Conservation (phyloP, 2,888 invertebrate species). For the Paralinhomoeus sp. region DNA sequence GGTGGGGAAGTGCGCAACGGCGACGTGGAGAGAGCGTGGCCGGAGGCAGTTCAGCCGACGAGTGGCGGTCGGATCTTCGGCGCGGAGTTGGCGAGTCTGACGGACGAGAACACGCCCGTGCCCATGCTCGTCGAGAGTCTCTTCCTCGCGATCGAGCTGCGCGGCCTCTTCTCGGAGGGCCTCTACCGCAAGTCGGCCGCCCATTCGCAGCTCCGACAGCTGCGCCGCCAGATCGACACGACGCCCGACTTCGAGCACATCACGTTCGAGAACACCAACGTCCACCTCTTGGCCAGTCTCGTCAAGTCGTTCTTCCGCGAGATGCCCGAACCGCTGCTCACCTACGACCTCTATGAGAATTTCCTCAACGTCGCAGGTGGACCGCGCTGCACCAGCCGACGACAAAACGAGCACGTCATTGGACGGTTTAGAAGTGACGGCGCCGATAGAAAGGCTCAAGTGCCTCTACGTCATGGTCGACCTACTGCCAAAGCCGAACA, state of each 20-base stretch:
- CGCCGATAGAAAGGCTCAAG: conserved; percentile 54
- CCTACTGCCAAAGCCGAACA: conserved; percentile 65
- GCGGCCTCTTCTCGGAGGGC: conserved; percentile 72
- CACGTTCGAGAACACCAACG: conserved; percentile 48
- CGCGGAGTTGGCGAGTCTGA: conserved; percentile 48
- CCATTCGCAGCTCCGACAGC: conserved; percentile 27
- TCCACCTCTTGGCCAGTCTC: conserved; percentile 69
- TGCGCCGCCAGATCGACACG: conserved; percentile 27
- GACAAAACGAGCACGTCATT: not conserved
- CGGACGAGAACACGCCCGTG: conserved; percentile 20
- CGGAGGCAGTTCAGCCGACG: conserved; percentile 7
- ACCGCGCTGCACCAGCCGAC: not conserved
- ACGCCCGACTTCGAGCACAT: conserved; percentile 37
- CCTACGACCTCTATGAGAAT: conserved; percentile 79
- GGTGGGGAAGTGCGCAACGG: no score
- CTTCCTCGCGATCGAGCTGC: conserved; percentile 66
- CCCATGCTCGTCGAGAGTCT: conserved; percentile 68
- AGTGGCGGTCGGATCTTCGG: conserved; percentile 44
- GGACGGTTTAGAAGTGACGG: conserved; percentile 41
- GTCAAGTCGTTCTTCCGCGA: conserved; percentile 68
- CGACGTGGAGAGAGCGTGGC: no score
- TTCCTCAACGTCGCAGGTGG: conserved; percentile 55
- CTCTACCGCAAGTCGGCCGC: conserved; percentile 65
- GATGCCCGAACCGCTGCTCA: conserved; percentile 72
- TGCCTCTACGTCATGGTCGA: conserved; percentile 64